phyloP scores from a whole-genome alignment of 2,797 vertebrate species.

The Gobio occitaniae region DNA sequence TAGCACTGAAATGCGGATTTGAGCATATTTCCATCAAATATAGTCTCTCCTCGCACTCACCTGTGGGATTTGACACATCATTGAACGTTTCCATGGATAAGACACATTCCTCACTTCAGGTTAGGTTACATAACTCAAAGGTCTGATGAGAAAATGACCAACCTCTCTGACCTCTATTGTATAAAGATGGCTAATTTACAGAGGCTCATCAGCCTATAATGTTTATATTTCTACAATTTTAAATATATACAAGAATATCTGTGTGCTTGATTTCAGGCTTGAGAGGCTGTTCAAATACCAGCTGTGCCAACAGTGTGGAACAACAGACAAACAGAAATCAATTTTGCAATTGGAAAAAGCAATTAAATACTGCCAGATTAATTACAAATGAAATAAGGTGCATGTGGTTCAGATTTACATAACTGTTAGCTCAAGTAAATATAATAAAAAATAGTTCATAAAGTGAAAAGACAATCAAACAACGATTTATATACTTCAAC shows the following conservation, averaged over 20 bases:
- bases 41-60: constrained; percentile 24
- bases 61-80: constrained; percentile 44
- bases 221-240: background rate
- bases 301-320: constrained; percentile 60
- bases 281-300: background rate
- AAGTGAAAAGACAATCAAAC: background rate
- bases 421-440: background rate
- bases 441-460: background rate
- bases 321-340: constrained; percentile 58
- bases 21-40: constrained; percentile 17
- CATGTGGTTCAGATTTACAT: background rate
- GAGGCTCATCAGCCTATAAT: background rate
- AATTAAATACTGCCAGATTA: constrained; percentile 61
- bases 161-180: background rate
- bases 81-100: constrained; percentile 28
- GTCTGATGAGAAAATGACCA: background rate
- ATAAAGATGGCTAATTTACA: constrained; percentile 15
- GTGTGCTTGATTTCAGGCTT: background rate
- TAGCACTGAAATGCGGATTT: background rate
- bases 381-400: background rate
- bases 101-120: constrained; percentile 39
- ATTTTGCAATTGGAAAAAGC: constrained; percentile 44
- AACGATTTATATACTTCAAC: background rate
- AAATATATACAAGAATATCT: background rate
- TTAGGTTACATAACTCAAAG: constrained; percentile 8